Conservation (phyloP, 64 coral and sea anemone genomes). For the Anthopleura sola region DNA sequence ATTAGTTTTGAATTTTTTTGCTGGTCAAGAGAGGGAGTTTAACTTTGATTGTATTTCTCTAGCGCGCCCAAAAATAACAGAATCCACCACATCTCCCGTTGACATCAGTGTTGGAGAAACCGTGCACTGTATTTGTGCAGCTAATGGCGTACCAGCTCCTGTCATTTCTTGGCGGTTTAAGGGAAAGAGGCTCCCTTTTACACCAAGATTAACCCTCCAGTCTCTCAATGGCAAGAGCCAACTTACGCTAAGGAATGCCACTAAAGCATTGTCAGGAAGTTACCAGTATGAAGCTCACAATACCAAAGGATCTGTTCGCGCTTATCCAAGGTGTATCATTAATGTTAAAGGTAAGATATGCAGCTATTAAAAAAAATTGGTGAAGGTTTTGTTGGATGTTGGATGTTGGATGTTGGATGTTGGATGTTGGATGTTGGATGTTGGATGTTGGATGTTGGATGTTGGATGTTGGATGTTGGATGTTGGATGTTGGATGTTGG, state of each 20-base stretch:
- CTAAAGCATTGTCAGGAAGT: neutral
- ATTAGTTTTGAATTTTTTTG: too few relatives aligned
- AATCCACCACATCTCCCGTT: neutral
- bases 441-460: too few relatives aligned
- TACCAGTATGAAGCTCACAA: slow-evolving; percentile 20
- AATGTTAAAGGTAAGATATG: neutral
- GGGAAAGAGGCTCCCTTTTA: neutral
- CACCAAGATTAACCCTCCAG: neutral
- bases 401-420: too few relatives aligned
- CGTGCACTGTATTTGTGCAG: neutral
- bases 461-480: too few relatives aligned
- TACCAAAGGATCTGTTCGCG: neutral
- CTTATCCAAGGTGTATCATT: neutral
- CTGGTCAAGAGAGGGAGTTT: neutral
- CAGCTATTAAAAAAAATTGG: too few relatives aligned
- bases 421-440: too few relatives aligned
- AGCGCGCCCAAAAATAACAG: slow-evolving; percentile 2
- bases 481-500: too few relatives aligned
- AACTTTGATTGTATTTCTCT: neutral
- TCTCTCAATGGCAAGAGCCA: slow-evolving; percentile 7
- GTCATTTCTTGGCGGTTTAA: neutral
- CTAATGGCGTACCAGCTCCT: neutral
- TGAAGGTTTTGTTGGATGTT: too few relatives aligned
- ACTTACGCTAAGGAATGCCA: neutral
- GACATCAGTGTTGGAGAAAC: slow-evolving; percentile 7